Conservation (phyloP, 2,113 vertebrate genomes). For the Donacobius atricapilla region DNA sequence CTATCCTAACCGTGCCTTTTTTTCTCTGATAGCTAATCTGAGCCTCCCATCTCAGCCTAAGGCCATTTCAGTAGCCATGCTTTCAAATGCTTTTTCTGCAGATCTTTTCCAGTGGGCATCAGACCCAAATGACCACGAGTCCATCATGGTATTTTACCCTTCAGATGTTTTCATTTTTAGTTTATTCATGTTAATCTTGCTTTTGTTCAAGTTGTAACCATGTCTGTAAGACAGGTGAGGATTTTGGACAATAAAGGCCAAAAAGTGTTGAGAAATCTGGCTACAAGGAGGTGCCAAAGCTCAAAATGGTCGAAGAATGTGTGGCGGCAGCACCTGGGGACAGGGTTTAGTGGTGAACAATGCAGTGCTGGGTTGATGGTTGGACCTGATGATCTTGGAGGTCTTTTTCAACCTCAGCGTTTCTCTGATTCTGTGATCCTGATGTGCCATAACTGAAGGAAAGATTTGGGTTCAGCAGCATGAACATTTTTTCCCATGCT, state of each 20-base stretch:
- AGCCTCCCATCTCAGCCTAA: neutral
- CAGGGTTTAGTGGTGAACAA: neutral
- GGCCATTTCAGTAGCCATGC: neutral
- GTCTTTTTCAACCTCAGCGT: neutral
- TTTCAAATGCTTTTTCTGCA: neutral
- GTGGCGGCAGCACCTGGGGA: neutral
- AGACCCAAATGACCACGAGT: neutral
- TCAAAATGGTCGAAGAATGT: neutral
- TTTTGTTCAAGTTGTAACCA: neutral
- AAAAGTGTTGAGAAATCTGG: neutral
- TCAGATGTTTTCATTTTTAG: neutral
- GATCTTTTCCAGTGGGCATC: neutral
- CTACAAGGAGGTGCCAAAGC: neutral
- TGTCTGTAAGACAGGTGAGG: neutral
- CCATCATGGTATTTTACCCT: neutral
- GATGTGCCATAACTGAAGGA: neutral
- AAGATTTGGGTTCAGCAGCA: neutral
- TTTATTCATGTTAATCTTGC: neutral
- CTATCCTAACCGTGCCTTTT: accelerated
- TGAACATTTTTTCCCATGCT: neutral
- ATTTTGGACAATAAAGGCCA: neutral
- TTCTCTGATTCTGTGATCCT: neutral
- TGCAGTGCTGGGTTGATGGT: neutral
- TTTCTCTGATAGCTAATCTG: neutral
- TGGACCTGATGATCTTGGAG: neutral